These are phyloP conservation scores for Neolamprologus kungweensis DNA, from an alignment of 2,113 vertebrate genomes.

Conservation along the genomic window DNA sequence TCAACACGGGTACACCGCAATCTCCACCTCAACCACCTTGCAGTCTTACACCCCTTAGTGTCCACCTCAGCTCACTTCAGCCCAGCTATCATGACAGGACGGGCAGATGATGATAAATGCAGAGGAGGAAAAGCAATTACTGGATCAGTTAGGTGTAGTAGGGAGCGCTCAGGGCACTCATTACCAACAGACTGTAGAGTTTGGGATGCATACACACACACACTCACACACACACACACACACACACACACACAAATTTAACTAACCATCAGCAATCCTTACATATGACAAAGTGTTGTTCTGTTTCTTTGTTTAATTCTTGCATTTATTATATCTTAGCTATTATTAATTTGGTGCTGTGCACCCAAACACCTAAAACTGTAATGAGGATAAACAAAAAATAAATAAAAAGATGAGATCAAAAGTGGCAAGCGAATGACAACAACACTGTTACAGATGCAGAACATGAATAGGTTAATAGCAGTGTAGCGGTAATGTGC, in stretches of 20 bases:
- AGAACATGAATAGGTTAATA: background rate
- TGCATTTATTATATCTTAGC: background rate
- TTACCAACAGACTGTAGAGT: slow-evolving; percentile 61
- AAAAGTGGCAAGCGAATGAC: slow-evolving; percentile 10
- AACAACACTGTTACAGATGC: background rate
- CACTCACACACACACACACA: background rate
- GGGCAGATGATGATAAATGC: slow-evolving; percentile 74
- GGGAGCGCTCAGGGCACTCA: slow-evolving; percentile 59
- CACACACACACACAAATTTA: background rate
- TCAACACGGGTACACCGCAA: background rate
- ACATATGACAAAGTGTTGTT: background rate
- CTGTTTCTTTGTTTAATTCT: background rate
- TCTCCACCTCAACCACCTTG: background rate
- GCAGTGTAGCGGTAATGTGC: background rate
- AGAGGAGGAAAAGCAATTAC: slow-evolving; percentile 74
- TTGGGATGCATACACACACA: slow-evolving; percentile 12
- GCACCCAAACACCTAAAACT: background rate
- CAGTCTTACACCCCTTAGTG: slow-evolving; percentile 7
- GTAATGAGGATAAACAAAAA: background rate
- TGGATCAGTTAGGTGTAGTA: slow-evolving; percentile 68
- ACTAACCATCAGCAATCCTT: background rate
- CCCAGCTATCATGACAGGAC: slow-evolving; percentile 65
- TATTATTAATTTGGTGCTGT: background rate
- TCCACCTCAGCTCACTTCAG: slow-evolving; percentile 29
- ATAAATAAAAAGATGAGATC: background rate